Evolutionary conservation across 1,140 invertebrate genomes (phyloP), one percentile per base, ranked within the genome.

Genomic region (Phocides pigmalion): DNA sequence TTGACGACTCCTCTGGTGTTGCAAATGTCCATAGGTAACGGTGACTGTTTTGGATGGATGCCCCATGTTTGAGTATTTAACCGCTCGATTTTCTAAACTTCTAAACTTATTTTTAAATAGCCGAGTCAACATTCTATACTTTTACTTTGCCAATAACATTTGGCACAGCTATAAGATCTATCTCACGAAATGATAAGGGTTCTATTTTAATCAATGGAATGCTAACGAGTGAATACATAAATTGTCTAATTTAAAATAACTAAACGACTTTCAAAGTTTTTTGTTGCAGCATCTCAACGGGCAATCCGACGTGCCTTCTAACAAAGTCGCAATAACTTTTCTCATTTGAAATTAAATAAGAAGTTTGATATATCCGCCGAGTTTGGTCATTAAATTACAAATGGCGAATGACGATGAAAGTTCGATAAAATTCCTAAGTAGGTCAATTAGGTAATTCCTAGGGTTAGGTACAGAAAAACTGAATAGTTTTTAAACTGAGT

Each of bases 261-360:
- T 32, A 49, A 49, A 49, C 46, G 46, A 49, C 46, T 49, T 49
- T 49, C 3, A 49, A 49, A 28, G 46, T 49, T 28, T 35, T 49
- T 49, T 19, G 28, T 28, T 46, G 8, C 46, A 44, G 12, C 42
- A 14, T 28, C 46, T 32, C 22, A 49, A 15, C 22, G 28, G 12
- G 12, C 46, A n/a, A 28, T 20, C 14, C 19, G n/a, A 49, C 20
- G 22, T 49, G 20, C 20, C 46, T 25, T 49, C 22, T 49, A n/a
- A 28, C 46, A 49, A 16, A 49, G 20, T 49, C 20, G 46, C 14
- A 49, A 49, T 32, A 49, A 49, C 46, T 49, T 49, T 49, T 49
- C 46, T 49, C 46, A 49, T 49, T 49, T 32, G 46, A 20, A 49
- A 49, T 49, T 49, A 32, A 49, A 49, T 28, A 49, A 49, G n/a